Percentiles rank a stretch among this genome's conserved stretches.
These are phyloP conservation scores for Antrozous pallidus DNA, from an alignment of 2,797 vertebrate genomes.

Conservation along the genomic window DNA sequence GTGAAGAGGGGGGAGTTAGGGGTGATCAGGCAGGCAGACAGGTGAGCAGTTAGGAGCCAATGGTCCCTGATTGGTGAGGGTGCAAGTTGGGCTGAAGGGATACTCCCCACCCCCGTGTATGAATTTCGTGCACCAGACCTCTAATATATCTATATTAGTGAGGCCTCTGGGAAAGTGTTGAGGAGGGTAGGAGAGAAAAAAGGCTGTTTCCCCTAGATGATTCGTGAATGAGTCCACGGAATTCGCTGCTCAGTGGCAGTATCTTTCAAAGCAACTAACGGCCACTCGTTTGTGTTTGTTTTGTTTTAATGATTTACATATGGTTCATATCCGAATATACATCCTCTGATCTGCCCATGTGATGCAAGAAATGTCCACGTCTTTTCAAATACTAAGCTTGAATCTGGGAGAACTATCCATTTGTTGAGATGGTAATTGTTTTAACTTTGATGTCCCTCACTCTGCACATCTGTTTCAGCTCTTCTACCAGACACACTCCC, in stretches of 20 bases:
- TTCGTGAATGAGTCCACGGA: not conserved
- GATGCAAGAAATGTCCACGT: not conserved
- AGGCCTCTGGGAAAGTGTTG: not conserved
- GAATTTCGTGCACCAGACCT: too few relatives aligned
- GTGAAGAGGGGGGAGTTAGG: too few relatives aligned
- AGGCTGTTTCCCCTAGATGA: not conserved
- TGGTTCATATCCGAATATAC: not conserved
- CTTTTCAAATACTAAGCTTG: conserved; percentile 40
- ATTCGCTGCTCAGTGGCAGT: not conserved
- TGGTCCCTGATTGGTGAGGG: too few relatives aligned
- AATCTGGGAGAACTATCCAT: conserved; percentile 40
- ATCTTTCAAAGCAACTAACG: conserved; percentile 35
- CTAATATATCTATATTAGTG: not conserved
- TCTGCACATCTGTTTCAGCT: conserved; percentile 71
- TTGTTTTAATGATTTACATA: conserved; percentile 46
- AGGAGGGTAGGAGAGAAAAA: not conserved
- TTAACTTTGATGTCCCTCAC: conserved; percentile 68
- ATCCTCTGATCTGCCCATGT: not conserved
- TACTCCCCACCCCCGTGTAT: too few relatives aligned
- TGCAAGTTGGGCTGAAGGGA: too few relatives aligned
- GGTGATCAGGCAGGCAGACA: too few relatives aligned
- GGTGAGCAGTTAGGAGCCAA: too few relatives aligned
- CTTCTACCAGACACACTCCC: conserved; percentile 49
- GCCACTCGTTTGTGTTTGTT: not conserved
- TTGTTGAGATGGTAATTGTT: conserved; percentile 63